Conservation (phyloP, 2,113 vertebrate genomes). For the Rhagologus leucostigma region DNA sequence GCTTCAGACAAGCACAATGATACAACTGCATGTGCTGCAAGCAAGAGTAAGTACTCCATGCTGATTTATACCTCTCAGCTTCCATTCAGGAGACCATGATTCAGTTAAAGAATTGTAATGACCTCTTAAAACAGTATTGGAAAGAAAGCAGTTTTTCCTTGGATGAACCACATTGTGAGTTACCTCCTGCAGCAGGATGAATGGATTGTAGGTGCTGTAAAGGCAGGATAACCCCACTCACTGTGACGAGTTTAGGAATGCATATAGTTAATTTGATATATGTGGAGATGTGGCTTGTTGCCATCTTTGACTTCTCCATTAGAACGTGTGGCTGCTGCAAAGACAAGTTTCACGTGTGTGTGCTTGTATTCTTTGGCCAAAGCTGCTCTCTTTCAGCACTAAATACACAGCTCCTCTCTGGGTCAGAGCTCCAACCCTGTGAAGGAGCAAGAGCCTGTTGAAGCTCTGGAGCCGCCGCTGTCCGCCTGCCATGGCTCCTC, state of each 20-base stretch:
- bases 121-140: neutral
- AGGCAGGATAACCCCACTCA: neutral
- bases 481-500: slow-evolving; percentile 64
- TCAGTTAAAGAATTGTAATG: neutral
- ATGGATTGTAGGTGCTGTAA: neutral
- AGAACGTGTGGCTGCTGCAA: neutral
- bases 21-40: neutral
- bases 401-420: neutral
- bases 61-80: neutral
- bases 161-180: neutral
- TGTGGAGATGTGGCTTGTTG: neutral
- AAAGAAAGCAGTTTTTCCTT: neutral
- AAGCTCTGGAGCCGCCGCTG: slow-evolving; percentile 58
- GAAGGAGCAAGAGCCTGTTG: slow-evolving; percentile 50
- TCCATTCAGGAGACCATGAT: neutral
- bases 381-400: slow-evolving; percentile 8
- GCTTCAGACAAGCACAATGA: neutral
- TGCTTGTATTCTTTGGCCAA: neutral
- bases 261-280: neutral
- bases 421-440: slow-evolving; percentile 53
- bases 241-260: neutral
- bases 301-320: neutral
- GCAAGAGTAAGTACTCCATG: neutral
- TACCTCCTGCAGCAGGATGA: neutral
- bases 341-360: neutral